Evolutionary conservation across 2,797 vertebrate species (phyloP).

Genomic region (Phrynocephalus forsythii): DNA sequence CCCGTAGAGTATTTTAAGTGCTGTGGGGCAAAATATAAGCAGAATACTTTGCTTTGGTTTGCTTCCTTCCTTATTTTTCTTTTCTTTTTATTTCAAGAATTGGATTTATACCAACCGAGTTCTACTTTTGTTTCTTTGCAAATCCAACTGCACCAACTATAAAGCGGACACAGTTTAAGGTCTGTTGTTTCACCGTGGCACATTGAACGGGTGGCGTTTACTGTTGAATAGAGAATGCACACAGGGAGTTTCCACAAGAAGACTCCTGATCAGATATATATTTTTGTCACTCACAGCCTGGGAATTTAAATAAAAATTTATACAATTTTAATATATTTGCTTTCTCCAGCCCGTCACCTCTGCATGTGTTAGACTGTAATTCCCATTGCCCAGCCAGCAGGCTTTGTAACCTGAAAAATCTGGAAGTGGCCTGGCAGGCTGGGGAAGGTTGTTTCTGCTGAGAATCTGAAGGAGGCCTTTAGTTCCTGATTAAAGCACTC

Average conservation of each 20-base stretch:
- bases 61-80: no score
- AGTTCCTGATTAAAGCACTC: background rate
- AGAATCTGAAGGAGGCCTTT: background rate
- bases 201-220: background rate
- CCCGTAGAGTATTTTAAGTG: no score
- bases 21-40: no score
- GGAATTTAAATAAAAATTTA: background rate
- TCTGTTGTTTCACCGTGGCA: background rate
- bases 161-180: background rate
- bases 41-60: no score
- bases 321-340: background rate
- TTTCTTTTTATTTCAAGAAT: no score
- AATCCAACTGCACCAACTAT: background rate
- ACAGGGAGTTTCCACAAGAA: background rate
- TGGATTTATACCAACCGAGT: no score
- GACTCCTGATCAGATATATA: background rate
- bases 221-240: background rate
- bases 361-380: no score
- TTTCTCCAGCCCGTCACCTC: no score
- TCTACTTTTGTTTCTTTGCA: background rate
- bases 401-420: background rate
- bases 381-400: background rate
- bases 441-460: background rate
- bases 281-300: background rate
- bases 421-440: background rate